Base-by-base conservation (phyloP, 2,113 vertebrate genomes). In the Oceanites oceanicus region DNA sequence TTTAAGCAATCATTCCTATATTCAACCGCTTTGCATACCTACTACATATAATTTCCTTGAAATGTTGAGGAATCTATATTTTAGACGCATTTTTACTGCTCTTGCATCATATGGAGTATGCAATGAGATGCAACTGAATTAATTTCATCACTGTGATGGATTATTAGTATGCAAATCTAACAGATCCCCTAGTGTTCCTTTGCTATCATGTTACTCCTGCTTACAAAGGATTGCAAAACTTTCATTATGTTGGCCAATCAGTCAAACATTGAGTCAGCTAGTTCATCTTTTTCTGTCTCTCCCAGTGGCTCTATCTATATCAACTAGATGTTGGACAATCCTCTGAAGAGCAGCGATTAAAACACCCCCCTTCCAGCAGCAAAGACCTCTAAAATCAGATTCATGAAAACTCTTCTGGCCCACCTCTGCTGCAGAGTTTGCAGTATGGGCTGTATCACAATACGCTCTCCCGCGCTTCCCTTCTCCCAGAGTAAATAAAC, bases 401-500 rank as follows among this genome's bases (percentile, higher is more conserved):
- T 53, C 45, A 15, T 2, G 15, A 68, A n/a, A 73, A 4, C 50
- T 91, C 63, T 66, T 45, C 61, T 81, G 79, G 72, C 49, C 72
- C 66, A 76, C 20, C 80, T 73, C 85, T 74, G 80, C 74, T 26
- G 47, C 26, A 49, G 13, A 27, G 67, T n/a, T 70, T 73, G 81
- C 61, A 67, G 86, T 9, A 91, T 1, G 26, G 84, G 77, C 71
- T 70, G 77, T n/a, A 88, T 62, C 92, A 91, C 32, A 11, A 29
- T 6, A 32, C 10, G 0, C 68, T 88, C 67, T 63, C 73, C 86
- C 5, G 45, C 5, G 5, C 47, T 90, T 85, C 77, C 75, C 89
- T 75, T 67, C 84, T 91, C 94, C 94, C 77, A 73, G 67, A 74
- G 85, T 93, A 96, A 97, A 96, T 86, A 97, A 97, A 97, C 94